Conservation (phyloP, 2,888 invertebrate genomes). For the Drosophila vallismaia region DNA sequence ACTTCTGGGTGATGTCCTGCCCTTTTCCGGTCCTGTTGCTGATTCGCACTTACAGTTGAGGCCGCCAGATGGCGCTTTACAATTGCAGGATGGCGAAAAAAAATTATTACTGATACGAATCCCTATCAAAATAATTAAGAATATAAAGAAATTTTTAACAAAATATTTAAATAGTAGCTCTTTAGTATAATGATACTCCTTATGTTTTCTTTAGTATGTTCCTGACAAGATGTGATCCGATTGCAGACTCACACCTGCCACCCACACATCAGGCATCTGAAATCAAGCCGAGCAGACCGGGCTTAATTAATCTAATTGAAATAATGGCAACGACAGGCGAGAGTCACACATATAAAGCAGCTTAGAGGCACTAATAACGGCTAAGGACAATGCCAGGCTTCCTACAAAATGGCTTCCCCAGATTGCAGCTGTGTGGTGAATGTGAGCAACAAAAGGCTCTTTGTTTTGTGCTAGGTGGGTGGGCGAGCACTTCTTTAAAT, state of each 20-base stretch:
- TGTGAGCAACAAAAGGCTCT: slow-evolving; percentile 31
- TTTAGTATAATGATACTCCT: not conserved
- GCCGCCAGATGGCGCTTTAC: slow-evolving; percentile 25
- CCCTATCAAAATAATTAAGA: not conserved
- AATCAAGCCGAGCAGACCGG: slow-evolving; percentile 23
- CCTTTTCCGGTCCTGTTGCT: slow-evolving; percentile 23
- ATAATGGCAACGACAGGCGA: slow-evolving; percentile 42
- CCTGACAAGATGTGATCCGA: slow-evolving; percentile 5
- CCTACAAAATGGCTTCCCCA: slow-evolving; percentile 18
- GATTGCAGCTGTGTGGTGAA: slow-evolving; percentile 15
- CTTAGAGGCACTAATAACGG: slow-evolving; percentile 32
- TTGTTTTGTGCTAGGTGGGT: slow-evolving; percentile 25
- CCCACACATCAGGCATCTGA: slow-evolving; percentile 4
- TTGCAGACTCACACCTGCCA: not conserved
- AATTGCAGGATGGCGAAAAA: slow-evolving; percentile 2
- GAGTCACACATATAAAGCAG: slow-evolving; percentile 28
- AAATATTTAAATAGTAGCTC: not conserved
- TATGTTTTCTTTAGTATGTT: not conserved
- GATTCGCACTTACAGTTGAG: slow-evolving; percentile 13
- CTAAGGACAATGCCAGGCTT: slow-evolving; percentile 30
- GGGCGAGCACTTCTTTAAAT: slow-evolving; percentile 10
- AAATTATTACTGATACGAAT: not conserved
- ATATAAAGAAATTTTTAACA: not conserved
- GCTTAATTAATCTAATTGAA: slow-evolving; percentile 59
- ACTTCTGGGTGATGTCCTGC: not conserved